These are phyloP conservation scores for Peromyscus nudipes DNA, from an alignment of 2,797 vertebrate genomes.

Conservation along the genomic window DNA sequence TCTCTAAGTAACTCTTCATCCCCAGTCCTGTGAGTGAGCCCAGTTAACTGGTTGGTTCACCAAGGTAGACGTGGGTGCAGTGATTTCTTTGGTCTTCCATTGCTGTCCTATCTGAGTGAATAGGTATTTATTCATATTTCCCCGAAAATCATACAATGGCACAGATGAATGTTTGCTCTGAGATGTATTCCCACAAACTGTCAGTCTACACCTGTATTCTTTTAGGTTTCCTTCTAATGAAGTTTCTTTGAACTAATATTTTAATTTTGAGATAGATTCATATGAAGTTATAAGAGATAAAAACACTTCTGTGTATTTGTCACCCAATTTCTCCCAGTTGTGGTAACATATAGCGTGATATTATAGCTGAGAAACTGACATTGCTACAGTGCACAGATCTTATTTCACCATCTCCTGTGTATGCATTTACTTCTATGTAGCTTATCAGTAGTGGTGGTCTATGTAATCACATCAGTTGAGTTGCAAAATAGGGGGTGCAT, in stretches of 20 bases:
- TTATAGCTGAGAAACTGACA: not conserved
- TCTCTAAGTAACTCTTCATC: not conserved
- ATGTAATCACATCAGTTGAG: not conserved
- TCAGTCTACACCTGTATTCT: not conserved
- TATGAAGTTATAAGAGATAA: not conserved
- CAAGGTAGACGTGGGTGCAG: not conserved
- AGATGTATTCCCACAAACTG: constrained; percentile 6
- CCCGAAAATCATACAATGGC: not conserved
- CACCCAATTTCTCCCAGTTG: not conserved
- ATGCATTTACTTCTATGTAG: not conserved
- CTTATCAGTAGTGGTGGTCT: not conserved
- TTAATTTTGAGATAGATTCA: constrained; percentile 11
- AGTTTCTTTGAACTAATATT: constrained; percentile 18
- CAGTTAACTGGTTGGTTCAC: not conserved
- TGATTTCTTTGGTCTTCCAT: not conserved
- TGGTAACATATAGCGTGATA: not conserved
- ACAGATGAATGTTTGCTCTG: not conserved
- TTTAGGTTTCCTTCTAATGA: constrained; percentile 29
- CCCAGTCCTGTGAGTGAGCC: not conserved
- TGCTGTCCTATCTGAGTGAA: not conserved
- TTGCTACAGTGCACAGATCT: not conserved
- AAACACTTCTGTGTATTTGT: not conserved
- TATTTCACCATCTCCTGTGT: not conserved
- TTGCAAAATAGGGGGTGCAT: not conserved
- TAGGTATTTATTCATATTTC: not conserved